These are phyloP conservation scores for Caenorhabditis sp. DNA, from an alignment of 2,888 invertebrate species.

Conservation along the genomic window DNA sequence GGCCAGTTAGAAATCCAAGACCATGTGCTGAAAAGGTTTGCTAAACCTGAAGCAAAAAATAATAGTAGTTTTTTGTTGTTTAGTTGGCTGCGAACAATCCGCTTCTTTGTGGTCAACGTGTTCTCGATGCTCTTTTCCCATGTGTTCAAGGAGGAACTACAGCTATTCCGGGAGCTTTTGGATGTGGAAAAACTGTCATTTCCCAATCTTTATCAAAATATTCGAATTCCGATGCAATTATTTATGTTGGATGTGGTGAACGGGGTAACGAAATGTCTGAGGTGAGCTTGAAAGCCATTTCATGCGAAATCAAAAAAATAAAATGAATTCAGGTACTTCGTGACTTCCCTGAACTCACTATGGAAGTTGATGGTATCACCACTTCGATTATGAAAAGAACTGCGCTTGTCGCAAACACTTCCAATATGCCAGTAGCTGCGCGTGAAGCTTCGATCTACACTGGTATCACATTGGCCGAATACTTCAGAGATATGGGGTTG, in stretches of 20 bases:
- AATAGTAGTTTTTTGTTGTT: neutral
- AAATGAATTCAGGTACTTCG: slow-evolving; percentile 75
- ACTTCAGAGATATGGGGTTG: slow-evolving; percentile 88
- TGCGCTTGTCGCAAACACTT: slow-evolving; percentile 97
- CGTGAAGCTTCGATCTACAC: slow-evolving; percentile 99
- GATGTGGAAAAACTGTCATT: slow-evolving; percentile 99
- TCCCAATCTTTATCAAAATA: slow-evolving; percentile 98
- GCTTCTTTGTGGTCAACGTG: slow-evolving; percentile 94
- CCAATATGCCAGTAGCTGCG: slow-evolving; percentile 99
- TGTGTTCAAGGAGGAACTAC: slow-evolving; percentile 75
- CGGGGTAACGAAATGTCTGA: slow-evolving; percentile 99
- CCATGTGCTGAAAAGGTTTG: slow-evolving; percentile 88
- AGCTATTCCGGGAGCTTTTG: slow-evolving; percentile 82
- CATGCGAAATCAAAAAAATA: no score
- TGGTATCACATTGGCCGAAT: slow-evolving; percentile 94
- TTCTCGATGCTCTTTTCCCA: slow-evolving; percentile 97
- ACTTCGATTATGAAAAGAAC: slow-evolving; percentile 99
- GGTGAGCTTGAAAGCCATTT: slow-evolving; percentile 61
- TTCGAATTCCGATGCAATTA: slow-evolving; percentile 98
- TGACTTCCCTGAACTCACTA: slow-evolving; percentile 96
- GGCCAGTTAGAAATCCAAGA: slow-evolving; percentile 97
- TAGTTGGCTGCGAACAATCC: slow-evolving; percentile 93
- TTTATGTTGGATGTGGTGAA: slow-evolving; percentile 99
- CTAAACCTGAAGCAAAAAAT: neutral
- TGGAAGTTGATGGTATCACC: slow-evolving; percentile 89